These are phyloP conservation scores for Campylomormyrus numenius DNA, from an alignment of 2,113 vertebrate genomes.

Conservation along the genomic window DNA sequence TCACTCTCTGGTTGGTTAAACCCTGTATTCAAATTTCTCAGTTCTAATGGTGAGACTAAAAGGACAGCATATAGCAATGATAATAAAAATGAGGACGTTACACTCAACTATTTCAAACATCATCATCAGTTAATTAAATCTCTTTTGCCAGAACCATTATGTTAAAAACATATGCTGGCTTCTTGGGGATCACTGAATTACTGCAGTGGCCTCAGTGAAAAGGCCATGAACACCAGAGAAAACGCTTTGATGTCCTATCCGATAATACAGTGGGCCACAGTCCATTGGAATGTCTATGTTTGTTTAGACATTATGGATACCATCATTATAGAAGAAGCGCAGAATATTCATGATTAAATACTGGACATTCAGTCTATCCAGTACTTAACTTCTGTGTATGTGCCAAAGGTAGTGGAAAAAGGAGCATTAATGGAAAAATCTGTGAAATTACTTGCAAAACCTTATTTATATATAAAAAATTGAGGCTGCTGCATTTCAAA, in stretches of 20 bases:
- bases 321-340: not conserved
- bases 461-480: not conserved
- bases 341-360: not conserved
- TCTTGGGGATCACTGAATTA: not conserved
- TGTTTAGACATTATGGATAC: not conserved
- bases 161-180: not conserved
- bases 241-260: not conserved
- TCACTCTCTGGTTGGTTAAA: not conserved
- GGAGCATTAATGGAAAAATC: not conserved
- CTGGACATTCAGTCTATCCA: not conserved
- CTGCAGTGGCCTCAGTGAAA: not conserved
- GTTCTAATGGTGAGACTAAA: not conserved
- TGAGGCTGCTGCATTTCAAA: not conserved
- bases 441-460: not conserved
- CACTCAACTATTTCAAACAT: not conserved
- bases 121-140: conserved; percentile 2
- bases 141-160: not conserved
- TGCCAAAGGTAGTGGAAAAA: not conserved
- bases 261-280: not conserved
- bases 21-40: not conserved
- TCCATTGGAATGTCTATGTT: not conserved
- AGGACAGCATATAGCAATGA: not conserved
- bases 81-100: not conserved
- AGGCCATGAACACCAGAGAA: not conserved
- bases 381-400: not conserved